Base-by-base conservation (phyloP, 2,797 vertebrate species). In the Lepus oiostolus region DNA sequence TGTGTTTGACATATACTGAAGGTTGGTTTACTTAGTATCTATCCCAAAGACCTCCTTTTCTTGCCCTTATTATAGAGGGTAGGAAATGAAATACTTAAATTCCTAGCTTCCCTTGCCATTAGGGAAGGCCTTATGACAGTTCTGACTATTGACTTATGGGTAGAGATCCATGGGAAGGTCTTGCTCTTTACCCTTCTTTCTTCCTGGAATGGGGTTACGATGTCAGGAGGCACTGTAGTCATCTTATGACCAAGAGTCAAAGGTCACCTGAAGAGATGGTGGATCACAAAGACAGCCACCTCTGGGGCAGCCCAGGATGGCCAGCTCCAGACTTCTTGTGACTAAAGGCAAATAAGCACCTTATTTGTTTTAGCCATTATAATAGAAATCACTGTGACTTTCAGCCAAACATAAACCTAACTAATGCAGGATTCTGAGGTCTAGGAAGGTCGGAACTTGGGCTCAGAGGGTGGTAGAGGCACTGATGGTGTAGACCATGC, bases 391-490 rank as follows among this genome's bases (percentile, higher is more conserved):
- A 83, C 60, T 63, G 10, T 50, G 68, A 35, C 32, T 88, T 38
- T 70, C 47, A 93, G 65, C 58, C 77, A 80, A 81, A 89, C 47
- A 74, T 16, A 84, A 4, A 70, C 19, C 13, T 91, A 42, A 82
- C 54, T 63, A 81, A 62, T 85, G 30, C 19, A 86, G 75, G 65
- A 70, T 60, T 42, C 47, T 70, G 90, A 84, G 68, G 52, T 75
- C 70, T 87, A n/a, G 68, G 63, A 87, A 91, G 75, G 7, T 9
- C 17, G 72, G 70, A 88, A 76, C n/a, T 30, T 24, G 19, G 71
- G 52, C 92, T 87, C 93, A 88, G 89, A 90, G 67, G 85, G 82
- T 84, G 93, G 90, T 92, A 62, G 84, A 95, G 85, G 96, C 65
- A 54, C 58, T 92, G 63, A 42, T 35, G 38, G 35, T 79, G 30